Conservation (phyloP, 2,113 vertebrate species). For the Cariama cristata region DNA sequence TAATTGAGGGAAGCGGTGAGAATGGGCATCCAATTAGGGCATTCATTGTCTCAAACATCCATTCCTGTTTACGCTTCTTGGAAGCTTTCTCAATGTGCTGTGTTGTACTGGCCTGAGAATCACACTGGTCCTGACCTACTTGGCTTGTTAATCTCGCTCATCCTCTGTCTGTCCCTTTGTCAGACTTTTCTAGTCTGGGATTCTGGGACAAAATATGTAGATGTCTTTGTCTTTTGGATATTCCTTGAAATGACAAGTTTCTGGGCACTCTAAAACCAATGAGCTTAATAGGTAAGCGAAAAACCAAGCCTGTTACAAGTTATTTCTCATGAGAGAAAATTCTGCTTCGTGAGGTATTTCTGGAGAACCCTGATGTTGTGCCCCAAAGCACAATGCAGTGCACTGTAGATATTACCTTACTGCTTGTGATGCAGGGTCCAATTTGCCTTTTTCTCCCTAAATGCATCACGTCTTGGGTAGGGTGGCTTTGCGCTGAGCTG, state of each 20-base stretch:
- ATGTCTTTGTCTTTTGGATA: constrained; percentile 27
- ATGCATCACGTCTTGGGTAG: neutral
- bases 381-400: neutral
- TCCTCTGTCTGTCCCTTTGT: constrained; percentile 54
- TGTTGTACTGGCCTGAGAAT: constrained; percentile 71
- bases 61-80: constrained; percentile 67
- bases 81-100: constrained; percentile 68
- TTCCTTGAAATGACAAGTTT: constrained; percentile 54
- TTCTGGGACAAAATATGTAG: constrained; percentile 16
- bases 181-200: neutral
- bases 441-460: neutral
- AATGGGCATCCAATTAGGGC: constrained; percentile 68
- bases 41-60: constrained; percentile 69
- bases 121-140: constrained; percentile 63
- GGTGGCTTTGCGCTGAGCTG: neutral
- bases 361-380: neutral
- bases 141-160: constrained; percentile 55
- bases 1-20: constrained; percentile 68
- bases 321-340: neutral
- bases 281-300: neutral
- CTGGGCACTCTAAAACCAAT: neutral
- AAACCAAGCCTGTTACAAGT: neutral
- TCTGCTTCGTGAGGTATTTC: neutral
- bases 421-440: neutral
- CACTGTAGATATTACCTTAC: neutral